Evolutionary conservation across 2,113 vertebrate species (phyloP).

Genomic region (human): DNA sequence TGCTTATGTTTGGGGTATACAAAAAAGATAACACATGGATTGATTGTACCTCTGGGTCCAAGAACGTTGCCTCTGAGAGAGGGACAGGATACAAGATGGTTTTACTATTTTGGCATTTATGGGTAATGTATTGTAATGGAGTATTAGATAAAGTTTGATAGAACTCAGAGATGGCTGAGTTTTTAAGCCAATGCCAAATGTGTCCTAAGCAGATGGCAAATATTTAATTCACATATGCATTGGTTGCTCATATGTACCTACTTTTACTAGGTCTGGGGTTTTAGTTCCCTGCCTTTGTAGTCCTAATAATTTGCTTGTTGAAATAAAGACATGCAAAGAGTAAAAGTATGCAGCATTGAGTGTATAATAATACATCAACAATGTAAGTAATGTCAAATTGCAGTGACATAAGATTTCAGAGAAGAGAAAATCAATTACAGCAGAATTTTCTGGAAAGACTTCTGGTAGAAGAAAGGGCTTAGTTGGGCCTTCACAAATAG

Average conservation of each 20-base stretch:
- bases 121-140: not conserved
- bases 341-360: not conserved
- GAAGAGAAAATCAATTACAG: not conserved
- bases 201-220: not conserved
- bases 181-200: not conserved
- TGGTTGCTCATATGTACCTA: not conserved
- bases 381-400: not conserved
- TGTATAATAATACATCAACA: not conserved
- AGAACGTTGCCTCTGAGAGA: not conserved
- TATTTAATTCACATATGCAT: not conserved
- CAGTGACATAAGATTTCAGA: not conserved
- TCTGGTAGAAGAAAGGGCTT: not conserved
- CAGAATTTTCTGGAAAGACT: not conserved
- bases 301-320: not conserved
- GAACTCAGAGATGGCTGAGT: not conserved
- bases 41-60: too few species aligned
- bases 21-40: not conserved
- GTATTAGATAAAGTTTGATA: not conserved
- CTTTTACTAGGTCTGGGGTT: not conserved
- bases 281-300: not conserved
- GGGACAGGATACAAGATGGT: not conserved
- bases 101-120: not conserved
- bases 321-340: not conserved
- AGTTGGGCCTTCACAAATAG: not conserved
- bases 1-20: not conserved